Percentiles rank a stretch among this genome's conserved stretches.
Evolutionary conservation across 1,140 invertebrate species (phyloP).

Genomic region (Trachymyrmex cornetzi): DNA sequence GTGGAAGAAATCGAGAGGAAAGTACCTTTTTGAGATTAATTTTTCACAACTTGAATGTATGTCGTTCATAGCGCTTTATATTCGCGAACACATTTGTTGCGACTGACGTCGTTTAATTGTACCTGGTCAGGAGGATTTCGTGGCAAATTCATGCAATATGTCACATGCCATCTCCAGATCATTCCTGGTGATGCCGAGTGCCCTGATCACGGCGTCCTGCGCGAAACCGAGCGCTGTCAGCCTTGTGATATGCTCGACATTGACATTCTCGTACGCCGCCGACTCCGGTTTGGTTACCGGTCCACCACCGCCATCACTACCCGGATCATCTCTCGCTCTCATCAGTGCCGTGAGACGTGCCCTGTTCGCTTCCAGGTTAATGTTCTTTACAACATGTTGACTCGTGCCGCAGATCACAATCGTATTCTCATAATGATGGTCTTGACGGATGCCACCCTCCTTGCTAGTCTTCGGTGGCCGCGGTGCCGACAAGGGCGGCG

Average conservation of each 20-base stretch:
- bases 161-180: constrained; percentile 98
- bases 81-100: background rate
- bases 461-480: constrained; percentile 79
- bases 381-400: constrained; percentile 84
- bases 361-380: constrained; percentile 83
- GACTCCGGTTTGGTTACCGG: constrained; percentile 74
- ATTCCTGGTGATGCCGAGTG: constrained; percentile 96
- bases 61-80: constrained; percentile 12
- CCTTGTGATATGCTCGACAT: constrained; percentile 95
- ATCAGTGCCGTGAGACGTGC: constrained; percentile 83
- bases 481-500: constrained; percentile 82
- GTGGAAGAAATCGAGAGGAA: background rate
- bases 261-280: constrained; percentile 94
- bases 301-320: constrained; percentile 59
- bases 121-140: constrained; percentile 88
- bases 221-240: constrained; percentile 96
- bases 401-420: constrained; percentile 87
- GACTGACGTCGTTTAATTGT: constrained; percentile 31
- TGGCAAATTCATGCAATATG: constrained; percentile 96
- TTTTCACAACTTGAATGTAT: background rate
- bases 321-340: constrained; percentile 82
- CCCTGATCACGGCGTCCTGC: constrained; percentile 95
- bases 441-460: constrained; percentile 82
- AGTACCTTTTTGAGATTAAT: background rate
- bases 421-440: constrained; percentile 89